Evolutionary conservation across 2,888 invertebrate genomes (phyloP).

Genomic region (Leptinotarsa peninsularis): DNA sequence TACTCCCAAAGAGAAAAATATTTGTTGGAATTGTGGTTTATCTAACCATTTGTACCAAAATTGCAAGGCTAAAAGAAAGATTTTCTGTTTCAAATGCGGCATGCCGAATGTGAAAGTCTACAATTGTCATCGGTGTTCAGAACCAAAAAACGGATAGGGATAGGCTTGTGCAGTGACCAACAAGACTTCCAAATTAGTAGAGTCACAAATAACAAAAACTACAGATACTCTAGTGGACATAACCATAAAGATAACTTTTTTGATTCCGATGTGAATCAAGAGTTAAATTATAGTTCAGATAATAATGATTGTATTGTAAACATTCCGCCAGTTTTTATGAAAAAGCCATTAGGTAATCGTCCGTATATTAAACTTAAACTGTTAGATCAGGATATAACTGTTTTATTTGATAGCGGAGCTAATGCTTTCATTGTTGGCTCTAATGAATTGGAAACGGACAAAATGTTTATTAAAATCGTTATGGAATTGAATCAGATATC

Average conservation of each 20-base stretch:
- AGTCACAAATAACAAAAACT: not conserved
- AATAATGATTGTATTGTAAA: not conserved
- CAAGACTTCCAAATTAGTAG: not conserved
- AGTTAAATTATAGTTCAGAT: not conserved
- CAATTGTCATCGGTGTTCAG: not conserved
- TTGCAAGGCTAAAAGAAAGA: not conserved
- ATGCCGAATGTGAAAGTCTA: not conserved
- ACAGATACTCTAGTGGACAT: not conserved
- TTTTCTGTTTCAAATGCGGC: conserved; percentile 24
- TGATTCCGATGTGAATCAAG: not conserved
- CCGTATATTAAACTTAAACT: conserved; percentile 10
- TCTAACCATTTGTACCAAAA: not conserved
- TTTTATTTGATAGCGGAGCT: conserved; percentile 24
- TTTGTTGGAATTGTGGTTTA: conserved; percentile 10
- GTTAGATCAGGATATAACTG: conserved; percentile 6
- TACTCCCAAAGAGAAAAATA: not conserved
- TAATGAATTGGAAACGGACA: not conserved
- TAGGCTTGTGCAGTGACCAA: conserved; percentile 4
- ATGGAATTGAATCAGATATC: no score
- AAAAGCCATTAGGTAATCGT: conserved; percentile 9
- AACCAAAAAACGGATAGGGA: conserved; percentile 11
- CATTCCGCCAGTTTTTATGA: not conserved
- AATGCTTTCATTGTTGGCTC: conserved; percentile 15
- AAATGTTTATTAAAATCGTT: no score
- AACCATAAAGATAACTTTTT: not conserved